Base-by-base conservation (phyloP, 2,797 vertebrate species). In the Lacerta agilis region DNA sequence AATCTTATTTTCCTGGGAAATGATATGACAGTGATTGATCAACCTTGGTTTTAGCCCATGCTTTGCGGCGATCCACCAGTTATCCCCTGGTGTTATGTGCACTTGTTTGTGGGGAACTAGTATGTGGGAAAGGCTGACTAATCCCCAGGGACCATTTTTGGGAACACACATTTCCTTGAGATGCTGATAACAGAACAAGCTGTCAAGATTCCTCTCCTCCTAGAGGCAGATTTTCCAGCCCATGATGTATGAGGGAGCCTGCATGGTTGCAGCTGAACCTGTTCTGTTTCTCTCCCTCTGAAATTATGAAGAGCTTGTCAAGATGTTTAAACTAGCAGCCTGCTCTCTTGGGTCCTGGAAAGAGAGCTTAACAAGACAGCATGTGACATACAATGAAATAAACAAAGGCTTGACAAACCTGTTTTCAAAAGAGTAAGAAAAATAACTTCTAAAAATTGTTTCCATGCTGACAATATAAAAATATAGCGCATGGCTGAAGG, bases 361-460 rank as follows among this genome's bases (percentile, higher is more conserved):
- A 55, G 55, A 71, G 76, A 27, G 67, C 71, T 84, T 86, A 72
- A 15, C 76, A 18, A 58, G 76, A 71, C 79, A 81, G 69, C 4
- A 11, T 17, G 29, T 13, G 1, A 84, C 86, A 78, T 6, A 13
- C 81, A 78, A 0, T 58, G 80, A 87, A 58, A 66, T 87, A 93
- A 95, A 92, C 90, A 92, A 33, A 0, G 0, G 79, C 66, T 86
- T 79, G 93, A 85, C 90, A 90, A 91, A 83, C 38, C 66, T 91
- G 75, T 87, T 90, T 58, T 11, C 87, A 88, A 87, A 77, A 75
- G 43, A 38, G 90, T 90, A 88, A 88, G 89, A 72, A 93, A 91
- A 71, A 82, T 43, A 82, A 89, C 79, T 77, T 86, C 79, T 89
- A 90, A 94, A 94, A 94, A 92, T 92, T n/a, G 64, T 96, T 94